Conservation (phyloP, 2,888 invertebrate genomes). For the Glaucopsyche alexis region DNA sequence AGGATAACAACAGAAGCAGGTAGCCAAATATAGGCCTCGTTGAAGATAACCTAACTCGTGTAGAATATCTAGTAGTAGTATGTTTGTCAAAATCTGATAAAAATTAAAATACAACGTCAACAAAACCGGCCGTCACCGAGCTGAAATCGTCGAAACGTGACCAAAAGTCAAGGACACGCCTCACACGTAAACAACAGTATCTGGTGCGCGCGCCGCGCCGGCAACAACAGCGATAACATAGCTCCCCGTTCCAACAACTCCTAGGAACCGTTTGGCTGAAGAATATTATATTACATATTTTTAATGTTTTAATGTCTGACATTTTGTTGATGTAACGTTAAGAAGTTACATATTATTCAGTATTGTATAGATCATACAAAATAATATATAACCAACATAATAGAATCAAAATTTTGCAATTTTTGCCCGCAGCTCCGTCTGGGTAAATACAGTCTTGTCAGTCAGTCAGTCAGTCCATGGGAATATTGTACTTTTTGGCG, state of each 20-base stretch:
- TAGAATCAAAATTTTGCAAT: too few species aligned
- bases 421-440: background rate
- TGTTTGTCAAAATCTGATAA: background rate
- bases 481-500: too few species aligned
- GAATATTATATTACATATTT: too few species aligned
- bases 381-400: too few species aligned
- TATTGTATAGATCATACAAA: too few species aligned
- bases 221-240: background rate
- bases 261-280: background rate
- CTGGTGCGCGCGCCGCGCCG: background rate
- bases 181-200: background rate
- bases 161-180: slow-evolving; percentile 25
- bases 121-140: background rate
- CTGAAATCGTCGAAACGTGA: background rate
- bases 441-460: too few species aligned
- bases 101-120: background rate
- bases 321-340: too few species aligned
- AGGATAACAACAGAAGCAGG: too few species aligned
- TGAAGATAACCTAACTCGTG: background rate
- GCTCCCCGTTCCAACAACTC: background rate
- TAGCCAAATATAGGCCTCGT: too few species aligned
- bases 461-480: too few species aligned
- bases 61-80: background rate
- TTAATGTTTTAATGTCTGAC: too few species aligned
- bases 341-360: too few species aligned